Conservation (phyloP, 2,888 invertebrate species). For the Pyrrhia umbra region DNA sequence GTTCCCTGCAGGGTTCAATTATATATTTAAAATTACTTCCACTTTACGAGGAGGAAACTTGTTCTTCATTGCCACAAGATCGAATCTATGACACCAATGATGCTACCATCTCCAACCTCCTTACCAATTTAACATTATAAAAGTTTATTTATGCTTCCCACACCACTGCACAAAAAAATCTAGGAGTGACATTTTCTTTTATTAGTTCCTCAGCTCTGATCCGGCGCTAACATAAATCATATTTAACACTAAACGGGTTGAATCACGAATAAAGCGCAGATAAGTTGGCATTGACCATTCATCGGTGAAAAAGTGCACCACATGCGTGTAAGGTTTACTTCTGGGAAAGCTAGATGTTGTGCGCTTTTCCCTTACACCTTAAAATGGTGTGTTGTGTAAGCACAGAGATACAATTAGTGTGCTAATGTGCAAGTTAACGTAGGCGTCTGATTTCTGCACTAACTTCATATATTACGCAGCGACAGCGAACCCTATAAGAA, state of each 20-base stretch:
- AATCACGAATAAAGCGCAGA: conserved; percentile 22
- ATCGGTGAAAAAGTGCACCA: conserved; percentile 23
- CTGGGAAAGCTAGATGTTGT: conserved; percentile 22
- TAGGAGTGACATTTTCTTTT: not conserved
- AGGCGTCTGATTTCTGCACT: conserved; percentile 30
- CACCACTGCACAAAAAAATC: not conserved
- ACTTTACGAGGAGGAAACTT: not conserved
- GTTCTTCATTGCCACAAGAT: not conserved
- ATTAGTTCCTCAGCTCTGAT: not conserved
- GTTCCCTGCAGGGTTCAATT: conserved; percentile 78
- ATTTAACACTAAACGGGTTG: not conserved
- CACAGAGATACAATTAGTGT: conserved; percentile 22
- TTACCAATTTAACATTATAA: not conserved
- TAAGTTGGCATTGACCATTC: not conserved
- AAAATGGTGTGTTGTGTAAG: conserved; percentile 12
- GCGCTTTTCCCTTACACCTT: conserved; percentile 19
- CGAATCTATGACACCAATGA: no score
- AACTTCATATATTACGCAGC: conserved; percentile 26
- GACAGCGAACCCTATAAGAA: conserved; percentile 8
- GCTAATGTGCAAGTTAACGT: conserved; percentile 37
- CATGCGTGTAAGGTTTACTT: conserved; percentile 13
- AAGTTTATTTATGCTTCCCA: not conserved
- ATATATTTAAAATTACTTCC: not conserved
- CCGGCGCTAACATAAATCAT: not conserved
- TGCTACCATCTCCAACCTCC: not conserved